Base-by-base conservation (phyloP, 2,113 vertebrate genomes). In the Gasterosteus aculeatus region DNA sequence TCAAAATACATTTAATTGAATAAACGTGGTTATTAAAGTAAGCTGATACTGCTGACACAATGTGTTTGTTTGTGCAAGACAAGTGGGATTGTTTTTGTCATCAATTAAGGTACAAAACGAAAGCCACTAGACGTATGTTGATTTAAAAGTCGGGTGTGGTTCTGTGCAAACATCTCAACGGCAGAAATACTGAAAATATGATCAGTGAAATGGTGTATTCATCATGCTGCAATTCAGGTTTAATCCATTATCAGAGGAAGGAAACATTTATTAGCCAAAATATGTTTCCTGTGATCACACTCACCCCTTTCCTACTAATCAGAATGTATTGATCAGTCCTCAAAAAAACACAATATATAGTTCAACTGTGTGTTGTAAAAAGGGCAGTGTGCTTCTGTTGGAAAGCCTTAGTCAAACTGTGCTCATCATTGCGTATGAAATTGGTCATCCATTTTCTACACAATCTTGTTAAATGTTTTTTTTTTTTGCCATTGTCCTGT, bases 401-500 rank as follows among this genome's bases (percentile, higher is more conserved):
- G 58, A 83, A 72, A 77, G 61, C 77, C 53, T 83, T 82, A 31
- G 10, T 64, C 38, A 42, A 18, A 72, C 42, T 16, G 22, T 42
- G 33, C 78, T 79, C 72, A 56, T 81, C 71, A 63, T 75, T 44
- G 86, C 54, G 67, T 51, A 62, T 67, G 39, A 76, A 66, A 71
- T 64, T 22, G 44, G 38, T 75, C 54, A 51, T 83, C 7, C 22
- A 66, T 81, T 90, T 92, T 90, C 61, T 88, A 89, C 88, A 88
- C 66, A 58, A 38, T 71, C 72, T 58, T 81, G 49, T 81, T 85
- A 79, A 87, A 74, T 77, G 78, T 84, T 84, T 76, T 79, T 44
- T 87, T 84, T 87, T 79, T 44, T 87, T 84, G 86, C 49, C 59
- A 74, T 83, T 87, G 78, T 89, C 41, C 84, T 86, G 86, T 83